These are phyloP conservation scores for Paraplagusia blochii DNA, from an alignment of 2,113 vertebrate genomes.

Conservation along the genomic window DNA sequence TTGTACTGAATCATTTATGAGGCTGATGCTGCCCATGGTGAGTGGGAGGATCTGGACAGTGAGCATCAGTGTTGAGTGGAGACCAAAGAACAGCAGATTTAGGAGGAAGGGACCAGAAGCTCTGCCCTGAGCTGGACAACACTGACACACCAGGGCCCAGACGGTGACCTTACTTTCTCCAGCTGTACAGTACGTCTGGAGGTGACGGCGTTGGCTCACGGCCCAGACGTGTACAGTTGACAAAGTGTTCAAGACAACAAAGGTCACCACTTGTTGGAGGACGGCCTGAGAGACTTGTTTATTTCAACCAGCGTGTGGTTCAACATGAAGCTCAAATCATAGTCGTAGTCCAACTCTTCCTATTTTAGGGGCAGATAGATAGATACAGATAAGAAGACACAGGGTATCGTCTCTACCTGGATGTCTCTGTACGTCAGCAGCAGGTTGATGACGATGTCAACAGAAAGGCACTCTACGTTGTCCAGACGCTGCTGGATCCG, in stretches of 20 bases:
- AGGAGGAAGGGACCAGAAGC: constrained; percentile 33
- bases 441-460: constrained; percentile 96
- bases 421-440: constrained; percentile 96
- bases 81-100: constrained; percentile 29
- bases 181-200: constrained; percentile 2
- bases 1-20: constrained; percentile 64
- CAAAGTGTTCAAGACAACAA: too few species aligned
- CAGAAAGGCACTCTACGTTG: constrained; percentile 93
- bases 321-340: too few species aligned
- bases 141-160: constrained; percentile 5
- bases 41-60: constrained; percentile 26
- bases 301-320: too few species aligned
- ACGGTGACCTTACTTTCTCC: constrained; percentile 1
- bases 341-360: too few species aligned
- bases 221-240: too few species aligned
- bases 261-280: too few species aligned
- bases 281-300: too few species aligned
- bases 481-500: constrained; percentile 93
- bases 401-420: constrained; percentile 77
- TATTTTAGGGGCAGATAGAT: not conserved
- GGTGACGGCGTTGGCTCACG: too few species aligned
- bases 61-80: constrained; percentile 8
- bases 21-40: constrained; percentile 25
- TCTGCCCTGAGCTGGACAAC: constrained; percentile 33
- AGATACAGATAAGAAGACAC: not conserved